These are phyloP conservation scores for Pheosia tremula DNA, from an alignment of 2,888 invertebrate species.

Conservation along the genomic window DNA sequence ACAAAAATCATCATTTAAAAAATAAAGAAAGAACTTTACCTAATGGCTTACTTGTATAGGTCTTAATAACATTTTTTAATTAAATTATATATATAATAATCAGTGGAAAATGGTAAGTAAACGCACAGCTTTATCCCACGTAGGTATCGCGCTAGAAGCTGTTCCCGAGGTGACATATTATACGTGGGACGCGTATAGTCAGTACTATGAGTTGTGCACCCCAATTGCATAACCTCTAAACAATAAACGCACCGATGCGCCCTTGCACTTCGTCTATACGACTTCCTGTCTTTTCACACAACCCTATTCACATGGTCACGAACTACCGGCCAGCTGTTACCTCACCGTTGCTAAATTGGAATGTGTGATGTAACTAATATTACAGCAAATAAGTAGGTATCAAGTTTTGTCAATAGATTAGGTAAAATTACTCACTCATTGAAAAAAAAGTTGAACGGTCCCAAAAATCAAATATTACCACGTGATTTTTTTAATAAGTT, in stretches of 20 bases:
- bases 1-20: too few species aligned
- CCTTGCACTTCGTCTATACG: slow-evolving; percentile 63
- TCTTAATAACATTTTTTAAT: too few species aligned
- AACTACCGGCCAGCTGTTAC: slow-evolving; percentile 55
- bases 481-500: neutral
- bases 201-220: neutral
- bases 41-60: too few species aligned
- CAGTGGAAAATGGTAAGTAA: too few species aligned
- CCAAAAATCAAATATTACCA: neutral
- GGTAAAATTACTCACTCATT: neutral
- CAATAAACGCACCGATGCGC: slow-evolving; percentile 47
- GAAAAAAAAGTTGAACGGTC: neutral
- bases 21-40: too few species aligned
- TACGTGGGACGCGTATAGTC: too few species aligned
- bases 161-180: too few species aligned
- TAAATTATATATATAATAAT: too few species aligned
- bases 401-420: neutral
- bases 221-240: neutral
- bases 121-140: too few species aligned
- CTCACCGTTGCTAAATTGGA: slow-evolving; percentile 49
- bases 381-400: slow-evolving; percentile 21
- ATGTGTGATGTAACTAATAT: slow-evolving; percentile 39
- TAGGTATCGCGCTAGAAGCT: too few species aligned
- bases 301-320: slow-evolving; percentile 69
- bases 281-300: slow-evolving; percentile 68